Evolutionary conservation across 2,797 vertebrate species (phyloP), one percentile per base, ranked within the genome.

Genomic region (Epinephelus malabaricus): DNA sequence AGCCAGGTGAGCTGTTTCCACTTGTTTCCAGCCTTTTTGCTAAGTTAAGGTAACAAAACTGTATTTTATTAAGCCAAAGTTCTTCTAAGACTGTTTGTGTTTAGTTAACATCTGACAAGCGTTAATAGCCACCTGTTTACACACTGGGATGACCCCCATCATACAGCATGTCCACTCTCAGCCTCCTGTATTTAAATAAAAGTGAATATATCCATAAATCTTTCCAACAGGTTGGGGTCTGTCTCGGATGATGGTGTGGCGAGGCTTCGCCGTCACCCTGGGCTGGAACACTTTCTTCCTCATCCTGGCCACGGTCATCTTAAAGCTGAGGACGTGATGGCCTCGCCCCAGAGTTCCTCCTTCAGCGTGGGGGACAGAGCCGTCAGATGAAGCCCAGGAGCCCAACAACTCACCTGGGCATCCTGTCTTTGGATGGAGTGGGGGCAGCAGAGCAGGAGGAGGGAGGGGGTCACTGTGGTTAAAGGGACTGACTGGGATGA

Each of bases 241-340:
- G 69, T 86, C 92, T 10, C 89, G 47, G 21, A 95, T 96, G 94
- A 95, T 96, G 94, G 96, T 96, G 76, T 96, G 95, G 96, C 89
- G 95, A 67, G 95, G 95, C 54, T 96, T 96, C 5, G 94, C 89
- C 0, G 92, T 95, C 80, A 95, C 95, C 19, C 79, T 96, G 30
- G 95, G 94, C 59, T 96, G 96, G 95, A 96, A 95, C 91, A 94
- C 93, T 0, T 96, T 96, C 90, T 96, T 96, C 89, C 85, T 96
- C 72, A 82, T 96, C 85, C 80, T 96, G 79, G 95, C 95, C n/a
- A 96, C 95, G 0, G 78, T 96, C 89, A 96, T 96, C 91, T 70
- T 96, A 25, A 96, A 96, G 88, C 85, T 96, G 70, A 92, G 95
- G 86, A 93, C 88, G 10, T 96, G 92, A 96, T 15, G 1, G 38